A percentile compares a stretch with the other conserved stretches of the same genome.
Evolutionary conservation across 2,113 vertebrate genomes (phyloP).

Genomic region (Trichomycterus rosablanca): DNA sequence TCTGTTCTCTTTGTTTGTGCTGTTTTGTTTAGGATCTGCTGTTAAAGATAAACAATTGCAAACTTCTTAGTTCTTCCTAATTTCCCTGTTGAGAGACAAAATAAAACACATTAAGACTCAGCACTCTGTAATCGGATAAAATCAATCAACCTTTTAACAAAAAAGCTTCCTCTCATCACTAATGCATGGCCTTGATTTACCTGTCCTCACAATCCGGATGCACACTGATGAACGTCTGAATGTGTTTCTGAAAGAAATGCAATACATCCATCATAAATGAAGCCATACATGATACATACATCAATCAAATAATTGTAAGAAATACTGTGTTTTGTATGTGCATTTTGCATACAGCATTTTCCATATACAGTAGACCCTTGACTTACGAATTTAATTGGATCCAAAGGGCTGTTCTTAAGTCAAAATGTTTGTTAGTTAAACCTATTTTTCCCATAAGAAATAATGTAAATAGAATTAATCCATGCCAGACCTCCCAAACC

Average conservation of each 20-base stretch:
- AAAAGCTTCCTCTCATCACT: constrained; percentile 13
- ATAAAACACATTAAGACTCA: constrained; percentile 7
- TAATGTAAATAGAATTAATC: too few species aligned
- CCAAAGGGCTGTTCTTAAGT: too few species aligned
- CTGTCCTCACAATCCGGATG: constrained; percentile 11
- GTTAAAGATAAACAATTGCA: constrained; percentile 2
- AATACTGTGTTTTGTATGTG: too few species aligned
- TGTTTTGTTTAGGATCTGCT: neutral
- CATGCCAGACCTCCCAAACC: too few species aligned
- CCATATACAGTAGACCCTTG: too few species aligned
- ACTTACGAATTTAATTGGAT: too few species aligned
- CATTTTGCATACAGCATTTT: too few species aligned
- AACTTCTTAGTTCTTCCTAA: neutral
- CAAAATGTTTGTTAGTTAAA: too few species aligned
- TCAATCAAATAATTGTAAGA: too few species aligned
- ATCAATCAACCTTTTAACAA: constrained; percentile 19
- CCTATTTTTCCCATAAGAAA: too few species aligned
- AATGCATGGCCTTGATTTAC: neutral
- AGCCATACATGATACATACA: neutral
- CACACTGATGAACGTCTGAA: neutral
- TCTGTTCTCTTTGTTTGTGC: neutral
- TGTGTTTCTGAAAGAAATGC: neutral
- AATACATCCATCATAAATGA: neutral
- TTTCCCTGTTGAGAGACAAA: constrained; percentile 10
- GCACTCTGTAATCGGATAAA: neutral